Evolutionary conservation across 1,140 invertebrate species (phyloP), one percentile per base, ranked within the genome.

Genomic region (Hesperophylax magnus): DNA sequence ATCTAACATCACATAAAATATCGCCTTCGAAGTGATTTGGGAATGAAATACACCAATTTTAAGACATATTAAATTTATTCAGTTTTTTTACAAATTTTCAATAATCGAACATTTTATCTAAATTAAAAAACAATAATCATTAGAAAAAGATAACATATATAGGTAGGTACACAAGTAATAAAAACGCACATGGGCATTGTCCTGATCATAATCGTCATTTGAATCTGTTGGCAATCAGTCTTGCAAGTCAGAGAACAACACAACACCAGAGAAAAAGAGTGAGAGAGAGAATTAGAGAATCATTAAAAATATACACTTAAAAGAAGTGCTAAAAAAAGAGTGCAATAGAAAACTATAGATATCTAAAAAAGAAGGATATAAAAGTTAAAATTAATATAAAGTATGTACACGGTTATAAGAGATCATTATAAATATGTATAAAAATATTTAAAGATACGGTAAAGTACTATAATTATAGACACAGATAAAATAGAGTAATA

Each of bases 111-210:
- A 47, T 47, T 34, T 47, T 31, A 67, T 27, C 31, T 67, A 60
- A 39, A 39, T 77, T 60, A 77, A 56, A 77, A 77, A 61, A 47
- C 52, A 72, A 24, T 67, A 47, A 47, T 71, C 24, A 78, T 78
- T 71, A 79, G 8, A 74, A 79, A 79, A 79, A 72, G 18, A 79
- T 79, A 61, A 76, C 54, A 76, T 72, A 60, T 20, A 76, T 76
- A 56, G 31, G 52, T 18, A 71, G 78, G 78, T 79, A 79, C 78
- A 61, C 78, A 74, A 60, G 78, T 79, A 79, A 69, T 69, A 78
- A 31, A 67, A 72, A 72, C 54, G 74, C 54, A 76, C 39, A 76
- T 61, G 74, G 58, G 74, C 54, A 76, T 56, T 60, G n/a, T 76
- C 74, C 31, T 31, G 20, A 60, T 18, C 14, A 34, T 24, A 76